These are phyloP conservation scores for Ruditapes philippinarum DNA, from an alignment of 1,140 invertebrate genomes.

Conservation along the genomic window DNA sequence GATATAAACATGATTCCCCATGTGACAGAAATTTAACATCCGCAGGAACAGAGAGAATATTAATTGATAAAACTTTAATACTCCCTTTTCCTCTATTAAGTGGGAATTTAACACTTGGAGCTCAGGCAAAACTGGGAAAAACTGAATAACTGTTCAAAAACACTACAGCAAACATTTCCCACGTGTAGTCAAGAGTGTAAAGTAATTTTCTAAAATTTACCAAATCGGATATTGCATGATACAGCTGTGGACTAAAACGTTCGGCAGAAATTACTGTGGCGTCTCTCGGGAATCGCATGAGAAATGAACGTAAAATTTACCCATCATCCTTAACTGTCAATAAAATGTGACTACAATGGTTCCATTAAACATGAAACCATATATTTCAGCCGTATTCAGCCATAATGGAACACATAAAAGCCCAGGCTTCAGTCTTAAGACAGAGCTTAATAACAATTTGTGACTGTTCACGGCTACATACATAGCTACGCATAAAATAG, in stretches of 20 bases:
- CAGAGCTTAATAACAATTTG: background rate
- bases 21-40: background rate
- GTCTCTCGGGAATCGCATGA: constrained; percentile 30
- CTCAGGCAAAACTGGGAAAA: constrained; percentile 34
- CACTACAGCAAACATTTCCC: constrained; percentile 35
- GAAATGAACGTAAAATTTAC: constrained; percentile 37
- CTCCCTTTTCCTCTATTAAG: background rate
- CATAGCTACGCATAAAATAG: too few species aligned
- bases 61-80: constrained; percentile 50
- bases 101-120: constrained; percentile 23
- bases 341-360: constrained; percentile 30
- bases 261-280: constrained; percentile 35
- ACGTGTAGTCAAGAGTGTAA: constrained; percentile 11
- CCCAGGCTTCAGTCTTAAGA: background rate
- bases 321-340: constrained; percentile 36
- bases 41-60: background rate
- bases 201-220: constrained; percentile 51
- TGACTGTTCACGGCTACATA: too few species aligned
- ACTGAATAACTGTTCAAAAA: too few species aligned
- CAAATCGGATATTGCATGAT: constrained; percentile 56
- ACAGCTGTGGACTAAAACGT: constrained; percentile 40
- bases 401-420: constrained; percentile 44
- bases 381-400: background rate
- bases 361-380: constrained; percentile 47
- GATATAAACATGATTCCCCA: background rate